Percentiles rank a stretch among this genome's conserved stretches.
These are phyloP conservation scores for Lepidonotus clava DNA, from an alignment of 2,888 invertebrate genomes.

Conservation along the genomic window DNA sequence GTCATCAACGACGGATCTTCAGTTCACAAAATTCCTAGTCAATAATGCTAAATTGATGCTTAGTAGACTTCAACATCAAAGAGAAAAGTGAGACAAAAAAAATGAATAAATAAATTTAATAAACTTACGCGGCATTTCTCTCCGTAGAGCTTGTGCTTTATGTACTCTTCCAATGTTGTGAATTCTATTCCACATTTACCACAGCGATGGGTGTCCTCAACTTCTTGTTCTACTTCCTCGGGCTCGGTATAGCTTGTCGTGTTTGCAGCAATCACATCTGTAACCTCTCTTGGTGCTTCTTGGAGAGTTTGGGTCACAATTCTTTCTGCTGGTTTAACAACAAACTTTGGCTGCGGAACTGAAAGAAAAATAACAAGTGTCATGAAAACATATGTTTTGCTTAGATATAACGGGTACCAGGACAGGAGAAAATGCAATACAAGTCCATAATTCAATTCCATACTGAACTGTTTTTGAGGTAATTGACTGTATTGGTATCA, in stretches of 20 bases:
- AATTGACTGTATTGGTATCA: too few species aligned
- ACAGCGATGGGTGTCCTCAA: constrained; percentile 69
- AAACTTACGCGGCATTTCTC: constrained; percentile 73
- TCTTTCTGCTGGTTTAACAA: neutral
- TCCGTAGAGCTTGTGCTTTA: constrained; percentile 75
- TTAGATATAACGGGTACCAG: too few species aligned
- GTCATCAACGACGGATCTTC: too few species aligned
- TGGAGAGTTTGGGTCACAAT: neutral
- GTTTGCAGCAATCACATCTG: too few species aligned
- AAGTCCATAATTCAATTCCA: too few species aligned
- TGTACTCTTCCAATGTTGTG: constrained; percentile 71
- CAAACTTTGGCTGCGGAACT: constrained; percentile 19
- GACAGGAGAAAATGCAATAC: too few species aligned
- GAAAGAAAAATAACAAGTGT: neutral
- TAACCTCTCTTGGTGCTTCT: neutral
- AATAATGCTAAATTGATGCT: too few species aligned
- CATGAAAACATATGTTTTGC: too few species aligned
- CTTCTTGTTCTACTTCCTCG: constrained; percentile 42
- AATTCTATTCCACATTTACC: constrained; percentile 75
- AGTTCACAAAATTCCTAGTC: too few species aligned
- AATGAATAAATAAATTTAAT: neutral
- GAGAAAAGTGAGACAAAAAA: neutral
- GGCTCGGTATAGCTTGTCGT: neutral
- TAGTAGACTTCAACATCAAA: too few species aligned
- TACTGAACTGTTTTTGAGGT: too few species aligned